Base-by-base conservation (phyloP, 1,140 invertebrate genomes). In the Ectropis grisescens region DNA sequence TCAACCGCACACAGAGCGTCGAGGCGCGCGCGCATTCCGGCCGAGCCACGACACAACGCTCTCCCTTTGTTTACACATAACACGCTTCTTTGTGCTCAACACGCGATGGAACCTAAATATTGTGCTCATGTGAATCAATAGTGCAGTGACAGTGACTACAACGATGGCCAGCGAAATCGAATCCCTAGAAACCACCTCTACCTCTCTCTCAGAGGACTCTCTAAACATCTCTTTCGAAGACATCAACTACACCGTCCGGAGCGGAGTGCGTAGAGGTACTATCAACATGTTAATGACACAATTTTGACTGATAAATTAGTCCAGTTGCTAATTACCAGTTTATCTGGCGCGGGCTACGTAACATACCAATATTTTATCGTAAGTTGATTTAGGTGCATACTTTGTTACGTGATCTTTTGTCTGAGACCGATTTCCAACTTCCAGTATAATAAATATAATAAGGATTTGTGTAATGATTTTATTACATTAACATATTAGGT, bases 221-320 rank as follows among this genome's bases (percentile, higher is more conserved):
- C 46, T 79, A 13, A 79, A 71, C 34, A 68, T 79, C 37, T 60
- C 60, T 33, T 79, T 79, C 33, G 54, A 74, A 58, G 49, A 74
- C 27, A 45, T 79, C 27, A 56, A 41, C 22, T 74, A 66, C 37
- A 61, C 56, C 15, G 74, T 76, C 11, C 54, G 67, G 42, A 39
- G 58, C 49, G 60, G 59, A 28, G 34, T 72, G 29, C 56, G 16
- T 32, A 42, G 59, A 61, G 65, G 72, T 78, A 40, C 8, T 19
- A n/a, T n/a, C n/a, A n/a, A n/a, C n/a, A n/a, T n/a, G n/a, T n/a
- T n/a, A n/a, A n/a, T n/a, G n/a, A n/a, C n/a, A n/a, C n/a, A n/a
- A n/a, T n/a, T n/a, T n/a, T n/a, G n/a, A n/a, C n/a, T n/a, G n/a
- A n/a, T n/a, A n/a, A n/a, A n/a, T n/a, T n/a, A n/a, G n/a, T n/a